phyloP scores from a whole-genome alignment of 2,797 vertebrate genomes.

The Huso huso region DNA sequence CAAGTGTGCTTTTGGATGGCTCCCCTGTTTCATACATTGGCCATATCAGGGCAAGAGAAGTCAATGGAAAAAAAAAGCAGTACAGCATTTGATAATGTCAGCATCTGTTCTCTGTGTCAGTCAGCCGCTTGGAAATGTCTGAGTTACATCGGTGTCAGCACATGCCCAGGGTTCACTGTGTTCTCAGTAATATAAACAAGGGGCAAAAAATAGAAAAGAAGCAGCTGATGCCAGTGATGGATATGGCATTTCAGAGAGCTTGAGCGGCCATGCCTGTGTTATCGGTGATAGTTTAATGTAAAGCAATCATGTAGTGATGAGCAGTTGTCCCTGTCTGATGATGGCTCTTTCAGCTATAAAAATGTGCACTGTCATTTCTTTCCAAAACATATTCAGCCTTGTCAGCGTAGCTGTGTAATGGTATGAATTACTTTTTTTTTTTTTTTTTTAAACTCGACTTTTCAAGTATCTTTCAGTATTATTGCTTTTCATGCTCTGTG shows the following conservation, averaged over 20 bases:
- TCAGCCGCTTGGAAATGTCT: slow-evolving; percentile 70
- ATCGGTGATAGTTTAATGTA: slow-evolving; percentile 7
- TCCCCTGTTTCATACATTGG: slow-evolving; percentile 64
- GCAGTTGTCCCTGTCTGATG: not conserved
- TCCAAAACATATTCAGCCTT: not conserved
- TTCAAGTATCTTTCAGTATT: not conserved
- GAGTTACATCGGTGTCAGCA: slow-evolving; percentile 71
- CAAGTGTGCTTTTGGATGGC: slow-evolving; percentile 63
- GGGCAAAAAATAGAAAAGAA: slow-evolving; percentile 20
- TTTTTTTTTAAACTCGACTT: not conserved
- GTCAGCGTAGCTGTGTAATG: not conserved
- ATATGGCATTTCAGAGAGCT: slow-evolving; percentile 62
- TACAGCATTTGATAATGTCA: slow-evolving; percentile 97
- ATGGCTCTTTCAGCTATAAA: not conserved
- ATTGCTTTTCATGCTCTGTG: not conserved
- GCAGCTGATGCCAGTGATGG: slow-evolving; percentile 64
- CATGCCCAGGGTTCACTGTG: slow-evolving; percentile 59
- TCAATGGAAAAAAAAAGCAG: slow-evolving; percentile 67
- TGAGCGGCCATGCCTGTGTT: slow-evolving; percentile 19
- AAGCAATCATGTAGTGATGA: not conserved
- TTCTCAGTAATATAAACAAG: slow-evolving; percentile 48
- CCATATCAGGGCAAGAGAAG: slow-evolving; percentile 95
- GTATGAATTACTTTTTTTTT: not conserved
- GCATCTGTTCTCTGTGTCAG: slow-evolving; percentile 96
- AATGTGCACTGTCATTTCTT: slow-evolving; percentile 1